Evolutionary conservation across 92 coral and sea anemone genomes (phyloP), one percentile per base, ranked within the genome.

Genomic region (Parazoanthus atlanticus): DNA sequence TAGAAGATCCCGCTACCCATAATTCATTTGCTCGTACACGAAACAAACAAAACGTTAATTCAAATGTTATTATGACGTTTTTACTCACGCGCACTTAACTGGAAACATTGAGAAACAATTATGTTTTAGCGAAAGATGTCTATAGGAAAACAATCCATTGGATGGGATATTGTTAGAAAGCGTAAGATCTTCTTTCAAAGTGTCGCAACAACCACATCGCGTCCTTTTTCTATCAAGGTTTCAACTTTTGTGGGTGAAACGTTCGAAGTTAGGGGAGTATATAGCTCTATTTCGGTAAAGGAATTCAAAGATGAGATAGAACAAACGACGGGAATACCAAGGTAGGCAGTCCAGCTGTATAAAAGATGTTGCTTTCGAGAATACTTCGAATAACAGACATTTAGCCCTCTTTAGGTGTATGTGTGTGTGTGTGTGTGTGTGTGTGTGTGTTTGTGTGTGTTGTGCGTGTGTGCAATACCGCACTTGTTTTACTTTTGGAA

Each of bases 261-360:
- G 29, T 84, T 41, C 46, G 25, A 43, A 21, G 87, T 84, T 29
- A 31, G 67, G 29, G 87, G 30, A 71, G 41, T 84, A 31, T 30
- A 32, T 6, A 47, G 16, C 6, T 8, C 19, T 28, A 70, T 41
- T 76, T 40, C 33, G 26, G 87, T 84, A 11, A 84, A 84, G 54
- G 78, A 84, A 1, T 5, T 84, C 65, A 84, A 84, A 84, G 78
- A 84, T 29, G 56, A 67, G 36, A 47, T 84, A 15, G 87, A 84
- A 11, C 38, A 40, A 43, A 84, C 87, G 9, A 84, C 87, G 8
- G 87, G 87, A 49, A 69, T 84, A 9, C 87, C 87, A 11, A 70
- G 78, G 87, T 84, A 13, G 41, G 78, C 82, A 19, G 30, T 33
- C 61, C 8, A 19, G 6, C 28, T 76, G 0, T 71, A 12, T 72